Percentiles rank a stretch among this genome's conserved stretches.
Conservation (phyloP, 2,888 invertebrate genomes). For the Trypoxylon attenuatum region DNA sequence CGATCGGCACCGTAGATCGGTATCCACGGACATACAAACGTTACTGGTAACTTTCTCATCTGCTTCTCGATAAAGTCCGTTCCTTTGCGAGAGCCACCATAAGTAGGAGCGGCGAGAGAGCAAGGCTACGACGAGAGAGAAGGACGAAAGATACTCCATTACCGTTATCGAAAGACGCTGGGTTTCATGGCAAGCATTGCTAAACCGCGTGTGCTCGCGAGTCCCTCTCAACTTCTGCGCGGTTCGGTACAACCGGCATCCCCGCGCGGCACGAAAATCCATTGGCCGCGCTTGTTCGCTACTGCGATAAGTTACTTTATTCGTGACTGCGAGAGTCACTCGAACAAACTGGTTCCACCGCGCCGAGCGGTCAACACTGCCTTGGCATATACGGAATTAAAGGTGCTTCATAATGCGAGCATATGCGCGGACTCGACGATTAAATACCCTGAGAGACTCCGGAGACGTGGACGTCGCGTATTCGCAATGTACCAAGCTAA, state of each 20-base stretch:
- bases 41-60: conserved; percentile 49
- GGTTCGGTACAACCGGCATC: conserved; percentile 21
- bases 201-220: conserved; percentile 46
- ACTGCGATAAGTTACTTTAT: conserved; percentile 43
- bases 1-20: conserved; percentile 48
- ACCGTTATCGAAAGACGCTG: conserved; percentile 50
- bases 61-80: conserved; percentile 49
- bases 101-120: conserved; percentile 9
- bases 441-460: no score
- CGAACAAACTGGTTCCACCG: conserved; percentile 39
- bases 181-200: conserved; percentile 33
- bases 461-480: no score
- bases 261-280: conserved; percentile 36
- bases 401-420: background rate
- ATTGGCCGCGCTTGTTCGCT: conserved; percentile 34
- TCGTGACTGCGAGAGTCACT: conserved; percentile 41
- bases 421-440: no score
- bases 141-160: conserved; percentile 47
- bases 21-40: conserved; percentile 48
- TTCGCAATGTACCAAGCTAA: background rate
- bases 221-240: conserved; percentile 42
- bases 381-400: conserved; percentile 17
- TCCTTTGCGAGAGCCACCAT: no score
- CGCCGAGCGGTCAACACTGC: conserved; percentile 13
- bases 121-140: conserved; percentile 6